A percentile compares a stretch with the other conserved stretches of the same genome.
These are phyloP conservation scores for Euwallacea fornicatus DNA, from an alignment of 1,140 invertebrate genomes.

Conservation along the genomic window DNA sequence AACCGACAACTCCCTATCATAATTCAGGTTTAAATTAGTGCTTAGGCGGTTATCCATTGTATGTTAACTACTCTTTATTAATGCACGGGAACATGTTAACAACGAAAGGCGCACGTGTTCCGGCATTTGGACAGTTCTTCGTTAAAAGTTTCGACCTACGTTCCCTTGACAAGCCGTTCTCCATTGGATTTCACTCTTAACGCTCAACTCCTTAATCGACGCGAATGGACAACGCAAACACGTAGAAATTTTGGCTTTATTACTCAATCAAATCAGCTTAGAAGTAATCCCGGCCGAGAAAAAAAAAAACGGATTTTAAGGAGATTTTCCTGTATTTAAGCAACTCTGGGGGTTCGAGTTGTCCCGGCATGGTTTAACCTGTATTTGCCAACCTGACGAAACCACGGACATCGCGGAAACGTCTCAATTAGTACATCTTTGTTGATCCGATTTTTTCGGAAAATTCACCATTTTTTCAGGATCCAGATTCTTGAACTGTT, in stretches of 20 bases:
- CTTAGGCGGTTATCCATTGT: constrained; percentile 33
- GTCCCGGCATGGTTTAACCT: too few relatives aligned
- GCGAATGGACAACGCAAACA: neutral
- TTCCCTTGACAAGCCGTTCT: constrained; percentile 9
- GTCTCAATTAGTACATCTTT: too few relatives aligned
- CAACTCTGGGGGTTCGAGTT: too few relatives aligned
- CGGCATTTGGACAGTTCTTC: constrained; percentile 27
- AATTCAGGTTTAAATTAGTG: constrained; percentile 18
- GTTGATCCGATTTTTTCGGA: too few relatives aligned
- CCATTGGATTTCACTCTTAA: constrained; percentile 11
- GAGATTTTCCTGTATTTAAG: too few relatives aligned
- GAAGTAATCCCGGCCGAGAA: too few relatives aligned
- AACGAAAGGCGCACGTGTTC: constrained; percentile 31
- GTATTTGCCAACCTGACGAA: too few relatives aligned
- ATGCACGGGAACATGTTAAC: constrained; percentile 29
- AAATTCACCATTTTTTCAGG: too few relatives aligned
- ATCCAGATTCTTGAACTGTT: too few relatives aligned
- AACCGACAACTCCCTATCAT: constrained; percentile 11
- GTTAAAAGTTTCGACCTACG: constrained; percentile 17
- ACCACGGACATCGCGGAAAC: too few relatives aligned
- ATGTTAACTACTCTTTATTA: constrained; percentile 36
- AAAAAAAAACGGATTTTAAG: too few relatives aligned
- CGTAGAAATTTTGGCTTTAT: neutral
- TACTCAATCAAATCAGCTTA: too few relatives aligned
- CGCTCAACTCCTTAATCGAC: neutral